Evolutionary conservation across 1,140 invertebrate species (phyloP), one percentile per base, ranked within the genome.

Genomic region (Drosophila murphyi): DNA sequence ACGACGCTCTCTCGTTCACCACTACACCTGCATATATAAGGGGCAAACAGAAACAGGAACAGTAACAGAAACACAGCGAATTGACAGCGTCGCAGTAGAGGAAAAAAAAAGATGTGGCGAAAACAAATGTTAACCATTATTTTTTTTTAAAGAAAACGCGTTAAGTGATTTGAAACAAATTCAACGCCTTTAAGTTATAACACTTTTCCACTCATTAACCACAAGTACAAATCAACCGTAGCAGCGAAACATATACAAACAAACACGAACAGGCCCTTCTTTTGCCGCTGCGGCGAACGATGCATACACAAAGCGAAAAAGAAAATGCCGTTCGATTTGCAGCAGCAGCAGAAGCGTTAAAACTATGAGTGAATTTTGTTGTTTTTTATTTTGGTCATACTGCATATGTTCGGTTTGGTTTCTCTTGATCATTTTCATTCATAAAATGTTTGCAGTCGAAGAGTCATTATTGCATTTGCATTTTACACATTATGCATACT

Each of bases 241-340:
- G 6, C n/a, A 47, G 28, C 6, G 20, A 20, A 55, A 2, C 7
- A 48, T 28, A 48, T 10, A 5, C 29, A 50, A 35, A 65, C 55
- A 39, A 41, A 55, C 34, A 57, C 32, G 41, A 48, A 69, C 39
- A 65, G 10, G 65, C 50, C 31, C 37, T 34, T 12, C 52, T 28
- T 51, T 68, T 32, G 37, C 52, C 41, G 60, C 79, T 51, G 72
- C 62, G 69, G 72, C 70, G 70, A 67, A 56, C 57, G 39, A 85
- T 86, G 82, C 82, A 85, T 86, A 85, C 82, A 86, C 54, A 85
- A 82, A 61, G 57, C 76, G 73, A 80, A 70, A 82, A 77, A 68
- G 41, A 72, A 72, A 64, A 85, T 57, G 70, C 52, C 56, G 55
- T 78, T 70, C 37, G 34, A 3, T 43, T 51, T 62, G 20, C 56